Percentiles rank a stretch among this genome's conserved stretches.
These are phyloP conservation scores for Eurois occulta DNA, from an alignment of 2,888 invertebrate genomes.

Conservation along the genomic window DNA sequence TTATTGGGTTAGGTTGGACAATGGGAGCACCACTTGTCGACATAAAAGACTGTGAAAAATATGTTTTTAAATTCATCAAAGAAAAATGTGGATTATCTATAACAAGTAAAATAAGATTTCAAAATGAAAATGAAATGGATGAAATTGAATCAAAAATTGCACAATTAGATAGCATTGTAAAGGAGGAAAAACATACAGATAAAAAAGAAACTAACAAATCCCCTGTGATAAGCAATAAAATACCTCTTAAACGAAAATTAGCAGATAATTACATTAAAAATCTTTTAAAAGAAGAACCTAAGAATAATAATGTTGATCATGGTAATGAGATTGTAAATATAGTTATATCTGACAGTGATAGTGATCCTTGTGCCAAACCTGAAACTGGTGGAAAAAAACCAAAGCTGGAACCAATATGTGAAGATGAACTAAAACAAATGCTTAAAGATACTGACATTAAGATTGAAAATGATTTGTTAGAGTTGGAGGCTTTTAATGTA, in stretches of 20 bases:
- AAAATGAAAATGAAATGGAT: conserved; percentile 78
- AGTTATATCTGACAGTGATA: conserved; percentile 79
- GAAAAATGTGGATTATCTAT: conserved; percentile 64
- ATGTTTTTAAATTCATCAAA: conserved; percentile 80
- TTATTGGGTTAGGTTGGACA: conserved; percentile 90
- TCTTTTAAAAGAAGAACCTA: conserved; percentile 62
- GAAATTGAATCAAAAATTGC: conserved; percentile 75
- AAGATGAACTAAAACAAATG: conserved; percentile 62
- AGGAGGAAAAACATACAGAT: neutral
- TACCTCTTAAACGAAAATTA: conserved; percentile 78
- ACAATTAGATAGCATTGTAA: conserved; percentile 60
- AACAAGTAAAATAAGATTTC: conserved; percentile 75
- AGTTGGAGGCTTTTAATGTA: conserved; percentile 83
- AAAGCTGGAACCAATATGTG: conserved; percentile 72
- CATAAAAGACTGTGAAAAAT: conserved; percentile 81
- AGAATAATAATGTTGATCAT: conserved; percentile 52
- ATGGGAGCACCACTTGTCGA: conserved; percentile 73
- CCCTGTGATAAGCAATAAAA: conserved; percentile 66
- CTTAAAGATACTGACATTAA: conserved; percentile 72
- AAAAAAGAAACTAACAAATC: conserved; percentile 47
- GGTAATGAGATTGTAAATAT: conserved; percentile 71
- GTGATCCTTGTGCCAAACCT: conserved; percentile 64
- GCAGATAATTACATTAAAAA: conserved; percentile 62
- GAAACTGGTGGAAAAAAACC: conserved; percentile 69
- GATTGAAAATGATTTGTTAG: conserved; percentile 78